Conservation (phyloP, 2,888 invertebrate species). For the Thymelicus sylvestris region DNA sequence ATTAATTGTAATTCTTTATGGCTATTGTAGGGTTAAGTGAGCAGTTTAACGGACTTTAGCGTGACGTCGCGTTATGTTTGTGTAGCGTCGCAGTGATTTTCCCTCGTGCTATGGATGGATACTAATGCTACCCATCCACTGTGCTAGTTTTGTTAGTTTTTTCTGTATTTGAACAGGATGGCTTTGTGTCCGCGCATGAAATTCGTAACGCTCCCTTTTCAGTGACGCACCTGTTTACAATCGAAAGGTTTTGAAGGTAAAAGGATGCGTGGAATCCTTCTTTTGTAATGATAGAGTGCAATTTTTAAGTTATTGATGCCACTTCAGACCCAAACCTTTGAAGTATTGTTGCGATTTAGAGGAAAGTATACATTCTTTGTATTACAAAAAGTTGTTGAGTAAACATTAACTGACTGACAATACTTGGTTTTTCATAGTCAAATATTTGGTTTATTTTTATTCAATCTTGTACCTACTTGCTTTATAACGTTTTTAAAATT, state of each 20-base stretch:
- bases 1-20: conserved; percentile 84
- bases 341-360: conserved; percentile 13
- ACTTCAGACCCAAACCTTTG: conserved; percentile 15
- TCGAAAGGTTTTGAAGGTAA: conserved; percentile 35
- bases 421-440: no score
- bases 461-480: no score
- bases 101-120: conserved; percentile 18
- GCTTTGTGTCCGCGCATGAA: conserved; percentile 49
- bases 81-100: conserved; percentile 51
- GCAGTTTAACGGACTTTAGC: conserved; percentile 64
- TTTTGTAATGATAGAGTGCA: conserved; percentile 16
- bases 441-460: no score
- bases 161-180: conserved; percentile 56
- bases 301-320: conserved; percentile 31
- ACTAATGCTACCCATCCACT: conserved; percentile 19
- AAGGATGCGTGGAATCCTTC: conserved; percentile 29
- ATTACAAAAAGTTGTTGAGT: not conserved
- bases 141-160: conserved; percentile 54
- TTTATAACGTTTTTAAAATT: no score
- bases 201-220: conserved; percentile 52
- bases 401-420: not conserved
- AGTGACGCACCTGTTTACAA: conserved; percentile 46
- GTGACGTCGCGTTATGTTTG: conserved; percentile 64
- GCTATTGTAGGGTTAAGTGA: conserved; percentile 83
- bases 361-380: conserved; percentile 13